Conservation (phyloP, 1,140 invertebrate genomes). For the Megalonaias nervosa region DNA sequence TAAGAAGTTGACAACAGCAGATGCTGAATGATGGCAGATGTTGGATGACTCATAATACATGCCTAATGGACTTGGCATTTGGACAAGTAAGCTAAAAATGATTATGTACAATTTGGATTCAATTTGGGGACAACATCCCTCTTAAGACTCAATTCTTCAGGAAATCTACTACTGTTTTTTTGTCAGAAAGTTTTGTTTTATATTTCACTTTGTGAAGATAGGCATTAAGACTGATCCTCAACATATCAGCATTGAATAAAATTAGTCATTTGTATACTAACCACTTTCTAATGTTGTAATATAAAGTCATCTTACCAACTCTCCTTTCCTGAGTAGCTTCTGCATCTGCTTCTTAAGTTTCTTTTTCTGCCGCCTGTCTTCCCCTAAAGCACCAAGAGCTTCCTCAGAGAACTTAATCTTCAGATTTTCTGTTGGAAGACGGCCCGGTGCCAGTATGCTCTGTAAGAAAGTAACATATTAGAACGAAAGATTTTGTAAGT, state of each 20-base stretch:
- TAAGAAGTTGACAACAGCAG: too few relatives aligned
- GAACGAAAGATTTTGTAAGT: too few relatives aligned
- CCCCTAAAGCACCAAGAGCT: constrained; percentile 80
- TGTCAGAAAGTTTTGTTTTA: too few relatives aligned
- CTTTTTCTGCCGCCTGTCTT: constrained; percentile 54
- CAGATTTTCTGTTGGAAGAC: constrained; percentile 83
- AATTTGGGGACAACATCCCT: too few relatives aligned
- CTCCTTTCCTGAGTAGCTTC: constrained; percentile 73
- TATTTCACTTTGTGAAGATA: neutral
- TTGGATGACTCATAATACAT: too few relatives aligned
- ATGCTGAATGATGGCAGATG: too few relatives aligned
- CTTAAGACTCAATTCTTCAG: too few relatives aligned
- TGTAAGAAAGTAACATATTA: constrained; percentile 69
- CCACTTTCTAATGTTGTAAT: neutral
- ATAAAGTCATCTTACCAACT: constrained; percentile 20
- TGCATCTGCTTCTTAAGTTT: constrained; percentile 83
- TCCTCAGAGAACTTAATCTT: constrained; percentile 95
- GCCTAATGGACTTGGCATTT: too few relatives aligned
- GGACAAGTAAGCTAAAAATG: too few relatives aligned
- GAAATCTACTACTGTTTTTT: too few relatives aligned
- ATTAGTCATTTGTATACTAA: neutral
- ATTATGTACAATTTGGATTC: too few relatives aligned
- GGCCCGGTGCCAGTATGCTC: constrained; percentile 93
- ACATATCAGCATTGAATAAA: neutral
- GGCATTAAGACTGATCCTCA: neutral